Evolutionary conservation across 2,113 vertebrate genomes (phyloP).

Genomic region (Psittacula cyanocephala): DNA sequence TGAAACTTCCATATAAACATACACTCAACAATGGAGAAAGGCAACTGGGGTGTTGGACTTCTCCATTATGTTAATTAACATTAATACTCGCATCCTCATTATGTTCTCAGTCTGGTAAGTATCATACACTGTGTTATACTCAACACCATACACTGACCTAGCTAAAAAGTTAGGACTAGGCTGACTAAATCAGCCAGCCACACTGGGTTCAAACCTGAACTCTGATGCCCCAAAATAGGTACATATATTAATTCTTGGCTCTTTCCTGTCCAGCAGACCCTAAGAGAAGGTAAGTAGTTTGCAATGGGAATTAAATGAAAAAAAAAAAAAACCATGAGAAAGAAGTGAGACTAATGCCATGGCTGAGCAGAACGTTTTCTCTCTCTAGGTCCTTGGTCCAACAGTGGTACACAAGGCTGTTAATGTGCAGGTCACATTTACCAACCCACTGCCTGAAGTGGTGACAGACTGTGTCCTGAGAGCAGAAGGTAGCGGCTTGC

Average conservation of each 20-base stretch:
- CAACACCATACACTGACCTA: background rate
- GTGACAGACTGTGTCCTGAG: constrained; percentile 55
- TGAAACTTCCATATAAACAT: background rate
- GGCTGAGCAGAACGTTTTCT: background rate
- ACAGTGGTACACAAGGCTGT: constrained; percentile 6
- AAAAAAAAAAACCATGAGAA: background rate
- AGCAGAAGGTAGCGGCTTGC: constrained; percentile 60
- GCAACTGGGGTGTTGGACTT: background rate
- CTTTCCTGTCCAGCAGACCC: background rate
- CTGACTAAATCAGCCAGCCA: background rate
- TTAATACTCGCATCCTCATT: background rate
- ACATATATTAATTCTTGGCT: background rate
- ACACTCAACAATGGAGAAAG: background rate
- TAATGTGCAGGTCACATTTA: constrained; percentile 36
- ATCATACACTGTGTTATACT: background rate
- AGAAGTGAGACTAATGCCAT: background rate
- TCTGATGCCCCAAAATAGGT: background rate
- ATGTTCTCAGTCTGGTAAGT: background rate
- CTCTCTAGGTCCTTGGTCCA: constrained; percentile 23
- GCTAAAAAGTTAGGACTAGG: background rate
- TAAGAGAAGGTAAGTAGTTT: background rate
- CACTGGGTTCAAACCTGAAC: background rate
- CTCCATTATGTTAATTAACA: background rate
- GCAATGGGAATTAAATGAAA: background rate
- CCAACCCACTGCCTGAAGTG: constrained; percentile 13